Base-by-base conservation (phyloP, 1,140 invertebrate genomes). In the Pseudomyrmex flavicornis region DNA sequence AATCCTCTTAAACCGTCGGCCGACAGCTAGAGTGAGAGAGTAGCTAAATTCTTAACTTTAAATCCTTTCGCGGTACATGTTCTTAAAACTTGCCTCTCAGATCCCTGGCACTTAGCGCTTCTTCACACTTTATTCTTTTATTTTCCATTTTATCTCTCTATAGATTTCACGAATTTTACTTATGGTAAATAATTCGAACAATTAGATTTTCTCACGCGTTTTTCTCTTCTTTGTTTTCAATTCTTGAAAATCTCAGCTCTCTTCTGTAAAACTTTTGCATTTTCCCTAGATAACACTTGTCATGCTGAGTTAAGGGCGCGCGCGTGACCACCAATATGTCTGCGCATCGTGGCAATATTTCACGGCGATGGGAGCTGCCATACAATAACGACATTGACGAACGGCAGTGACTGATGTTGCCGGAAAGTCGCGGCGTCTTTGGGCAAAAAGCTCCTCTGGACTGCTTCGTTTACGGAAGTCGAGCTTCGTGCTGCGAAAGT, bases 351-450 rank as follows among this genome's bases (percentile, higher is more conserved):
- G 44, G 66, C 20, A 72, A 80, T 80, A 70, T 80, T 80, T 80
- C 66, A 80, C 66, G 12, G 46, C 56, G 20, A 80, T 61, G 54
- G 58, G 44, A 72, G 56, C 76, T 80, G 76, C 52, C 54, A 59
- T 50, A 56, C 26, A 56, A 48, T 54, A 66, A 59, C 72, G 54
- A 58, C 74, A 76, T 35, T 58, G 76, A 79, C 54, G 66, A 70
- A 54, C 76, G 76, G 76, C 76, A 72, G 70, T 80, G 76, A 80
- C 54, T 80, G 76, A 80, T 80, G 76, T 70, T 80, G 54, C 13
- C 26, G 76, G 44, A 52, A 70, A 79, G 54, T 61, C 76, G 56
- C 76, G 54, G 17, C 44, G 65, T 80, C 66, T 70, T 61, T 12
- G 22, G 35, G 44, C 48, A 80, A 80, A 80, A 80, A 72, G 66